Conservation (phyloP, 2,797 vertebrate species). For the Gadopsis bispinosus region DNA sequence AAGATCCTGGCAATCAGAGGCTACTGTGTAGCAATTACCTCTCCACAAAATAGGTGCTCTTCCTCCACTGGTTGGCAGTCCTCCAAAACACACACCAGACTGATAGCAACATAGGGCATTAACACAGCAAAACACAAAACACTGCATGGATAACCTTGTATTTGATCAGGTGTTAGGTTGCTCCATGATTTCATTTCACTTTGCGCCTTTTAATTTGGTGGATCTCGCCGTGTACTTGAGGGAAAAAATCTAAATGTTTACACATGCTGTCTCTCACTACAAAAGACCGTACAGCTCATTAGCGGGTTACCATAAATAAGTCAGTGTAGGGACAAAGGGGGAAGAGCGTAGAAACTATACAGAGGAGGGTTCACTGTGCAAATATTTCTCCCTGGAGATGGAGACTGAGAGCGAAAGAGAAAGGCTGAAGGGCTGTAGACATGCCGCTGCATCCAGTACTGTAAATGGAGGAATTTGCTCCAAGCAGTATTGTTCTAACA, state of each 20-base stretch:
- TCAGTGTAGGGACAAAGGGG: slow-evolving; percentile 65
- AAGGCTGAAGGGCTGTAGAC: slow-evolving; percentile 46
- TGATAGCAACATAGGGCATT: slow-evolving; percentile 77
- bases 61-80: slow-evolving; percentile 80
- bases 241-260: slow-evolving; percentile 77
- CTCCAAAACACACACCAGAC: slow-evolving; percentile 81
- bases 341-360: slow-evolving; percentile 57
- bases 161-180: slow-evolving; percentile 76
- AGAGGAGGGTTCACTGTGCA: slow-evolving; percentile 57
- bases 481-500: slow-evolving; percentile 35
- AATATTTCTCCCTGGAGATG: slow-evolving; percentile 74
- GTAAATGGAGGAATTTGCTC: slow-evolving; percentile 56
- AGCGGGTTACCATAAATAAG: slow-evolving; percentile 76
- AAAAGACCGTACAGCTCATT: slow-evolving; percentile 72
- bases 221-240: slow-evolving; percentile 53
- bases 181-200: slow-evolving; percentile 74
- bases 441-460: slow-evolving; percentile 45
- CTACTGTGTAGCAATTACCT: slow-evolving; percentile 87
- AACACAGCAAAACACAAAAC: slow-evolving; percentile 77
- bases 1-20: slow-evolving; percentile 87
- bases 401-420: slow-evolving; percentile 34
- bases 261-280: slow-evolving; percentile 71
- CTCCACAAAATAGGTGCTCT: slow-evolving; percentile 85
- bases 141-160: slow-evolving; percentile 73
- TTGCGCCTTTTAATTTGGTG: slow-evolving; percentile 74